These are phyloP conservation scores for Sinocyclocheilus maitianheensis DNA, from an alignment of 2,113 vertebrate species.

Conservation along the genomic window DNA sequence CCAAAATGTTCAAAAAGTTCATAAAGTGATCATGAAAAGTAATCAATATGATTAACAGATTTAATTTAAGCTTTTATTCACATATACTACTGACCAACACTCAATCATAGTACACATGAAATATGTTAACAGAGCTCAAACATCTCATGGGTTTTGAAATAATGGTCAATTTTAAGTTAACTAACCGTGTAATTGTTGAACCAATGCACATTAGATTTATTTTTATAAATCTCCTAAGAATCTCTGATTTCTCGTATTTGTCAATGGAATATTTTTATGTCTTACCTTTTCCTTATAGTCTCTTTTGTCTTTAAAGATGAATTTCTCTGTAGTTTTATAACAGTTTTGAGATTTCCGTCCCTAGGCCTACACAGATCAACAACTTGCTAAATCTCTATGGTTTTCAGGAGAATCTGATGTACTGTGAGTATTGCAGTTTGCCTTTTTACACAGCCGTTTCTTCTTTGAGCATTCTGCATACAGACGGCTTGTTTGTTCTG, in stretches of 20 bases:
- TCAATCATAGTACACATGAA: too few relatives aligned
- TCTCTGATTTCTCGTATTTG: not conserved
- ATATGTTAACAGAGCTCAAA: too few relatives aligned
- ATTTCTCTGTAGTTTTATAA: not conserved
- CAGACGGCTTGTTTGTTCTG: not conserved
- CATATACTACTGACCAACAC: too few relatives aligned
- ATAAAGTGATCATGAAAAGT: not conserved
- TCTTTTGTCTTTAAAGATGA: not conserved
- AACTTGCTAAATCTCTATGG: constrained; percentile 86
- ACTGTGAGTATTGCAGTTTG: constrained; percentile 81
- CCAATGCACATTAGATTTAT: not conserved
- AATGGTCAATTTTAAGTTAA: not conserved
- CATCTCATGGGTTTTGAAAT: not conserved
- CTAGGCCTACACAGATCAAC: constrained; percentile 88
- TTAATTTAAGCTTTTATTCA: too few relatives aligned
- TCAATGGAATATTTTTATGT: not conserved
- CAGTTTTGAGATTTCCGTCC: constrained; percentile 51
- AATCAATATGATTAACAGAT: too few relatives aligned
- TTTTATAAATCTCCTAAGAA: not conserved
- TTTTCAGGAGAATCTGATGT: constrained; percentile 95
- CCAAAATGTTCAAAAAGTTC: not conserved
- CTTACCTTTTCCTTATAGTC: not conserved
- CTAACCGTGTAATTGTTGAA: not conserved
- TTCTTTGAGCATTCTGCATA: not conserved
- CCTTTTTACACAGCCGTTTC: not conserved